These are phyloP conservation scores for Gymnoscopelus microlampas DNA, from an alignment of 2,797 vertebrate species.

Conservation along the genomic window DNA sequence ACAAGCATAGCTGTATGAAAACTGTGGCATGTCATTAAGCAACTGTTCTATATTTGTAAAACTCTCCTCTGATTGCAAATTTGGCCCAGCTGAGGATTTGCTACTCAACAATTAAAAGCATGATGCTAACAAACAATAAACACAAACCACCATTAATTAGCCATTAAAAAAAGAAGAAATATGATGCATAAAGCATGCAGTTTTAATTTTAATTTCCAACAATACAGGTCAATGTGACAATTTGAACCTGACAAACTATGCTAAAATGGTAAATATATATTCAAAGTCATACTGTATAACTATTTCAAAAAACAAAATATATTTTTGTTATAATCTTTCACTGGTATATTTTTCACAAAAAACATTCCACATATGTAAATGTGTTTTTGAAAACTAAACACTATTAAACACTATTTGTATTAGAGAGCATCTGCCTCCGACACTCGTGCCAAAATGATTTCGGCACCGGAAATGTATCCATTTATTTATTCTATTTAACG, in stretches of 20 bases:
- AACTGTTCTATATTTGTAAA: neutral
- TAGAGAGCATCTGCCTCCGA: too few relatives aligned
- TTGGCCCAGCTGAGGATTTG: conserved; percentile 10
- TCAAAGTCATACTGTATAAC: neutral
- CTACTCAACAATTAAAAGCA: conserved; percentile 5
- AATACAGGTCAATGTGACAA: neutral
- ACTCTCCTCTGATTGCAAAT: conserved; percentile 12
- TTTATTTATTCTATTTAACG: too few relatives aligned
- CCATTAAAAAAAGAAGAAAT: neutral
- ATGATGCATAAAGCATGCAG: neutral
- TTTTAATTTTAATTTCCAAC: neutral
- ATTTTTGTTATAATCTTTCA: too few relatives aligned
- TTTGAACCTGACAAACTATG: neutral
- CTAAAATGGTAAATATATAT: neutral
- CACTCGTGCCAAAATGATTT: too few relatives aligned
- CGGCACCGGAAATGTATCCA: too few relatives aligned
- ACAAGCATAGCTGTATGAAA: neutral
- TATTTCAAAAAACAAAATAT: too few relatives aligned
- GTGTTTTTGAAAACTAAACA: too few relatives aligned
- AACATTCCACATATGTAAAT: too few relatives aligned
- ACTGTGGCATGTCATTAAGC: conserved; percentile 2
- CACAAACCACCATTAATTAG: neutral
- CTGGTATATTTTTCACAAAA: too few relatives aligned
- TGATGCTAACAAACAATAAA: neutral
- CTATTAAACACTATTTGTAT: too few relatives aligned